Conservation (phyloP, 2,888 invertebrate species). For the Didymodactylos carnosus region DNA sequence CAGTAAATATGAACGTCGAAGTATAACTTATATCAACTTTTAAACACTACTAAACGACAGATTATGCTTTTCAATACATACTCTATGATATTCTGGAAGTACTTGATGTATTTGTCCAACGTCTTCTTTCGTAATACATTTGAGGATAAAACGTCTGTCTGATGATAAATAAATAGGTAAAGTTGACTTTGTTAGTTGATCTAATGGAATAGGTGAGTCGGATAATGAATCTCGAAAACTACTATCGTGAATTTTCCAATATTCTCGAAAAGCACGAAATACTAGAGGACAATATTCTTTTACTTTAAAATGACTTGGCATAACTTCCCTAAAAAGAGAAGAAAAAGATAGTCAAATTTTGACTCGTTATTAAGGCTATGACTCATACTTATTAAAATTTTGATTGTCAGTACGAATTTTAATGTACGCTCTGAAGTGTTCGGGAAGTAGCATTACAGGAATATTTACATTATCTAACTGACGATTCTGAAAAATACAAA, state of each 20-base stretch:
- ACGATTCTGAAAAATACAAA: conserved; percentile 52
- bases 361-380: not conserved
- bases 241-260: conserved; percentile 85
- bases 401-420: conserved; percentile 98
- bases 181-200: conserved; percentile 42
- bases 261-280: conserved; percentile 84
- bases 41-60: not conserved
- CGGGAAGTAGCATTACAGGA: conserved; percentile 91
- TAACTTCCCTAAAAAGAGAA: not conserved
- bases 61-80: not conserved
- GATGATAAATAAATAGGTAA: conserved; percentile 87
- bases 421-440: conserved; percentile 91
- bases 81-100: conserved; percentile 78
- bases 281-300: conserved; percentile 97
- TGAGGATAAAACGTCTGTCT: conserved; percentile 78
- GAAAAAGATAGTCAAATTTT: not conserved
- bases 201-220: not conserved
- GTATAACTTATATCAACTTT: too few species aligned
- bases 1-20: too few species aligned
- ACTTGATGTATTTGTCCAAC: conserved; percentile 97
- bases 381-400: conserved; percentile 85
- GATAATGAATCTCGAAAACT: conserved; percentile 38
- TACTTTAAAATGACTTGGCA: conserved; percentile 98
- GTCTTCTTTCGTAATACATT: conserved; percentile 92
- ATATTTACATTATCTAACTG: conserved; percentile 92